Base-by-base conservation (phyloP, 1,140 invertebrate species). In the Hyphantria cunea region DNA sequence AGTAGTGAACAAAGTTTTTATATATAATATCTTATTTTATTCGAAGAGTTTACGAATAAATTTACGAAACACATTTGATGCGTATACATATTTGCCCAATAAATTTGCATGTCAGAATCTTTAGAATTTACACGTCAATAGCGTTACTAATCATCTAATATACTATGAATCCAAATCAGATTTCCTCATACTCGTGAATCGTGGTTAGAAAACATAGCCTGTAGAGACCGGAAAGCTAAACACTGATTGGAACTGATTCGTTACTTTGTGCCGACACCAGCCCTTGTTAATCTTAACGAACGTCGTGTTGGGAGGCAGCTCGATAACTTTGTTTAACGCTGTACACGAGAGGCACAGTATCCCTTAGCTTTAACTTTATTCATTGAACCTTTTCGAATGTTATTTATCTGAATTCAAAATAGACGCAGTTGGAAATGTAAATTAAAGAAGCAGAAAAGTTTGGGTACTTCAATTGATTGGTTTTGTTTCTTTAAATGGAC, bases 231-330 rank as follows among this genome's bases (percentile, higher is more conserved):
- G 39, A 52, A 25, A 62, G 25, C 33, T 37, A 32, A 54, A 63
- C 52, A 52, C 37, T 74, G 68, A 74, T 74, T 74, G 66, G 61
- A 66, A 25, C 15, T 65, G 62, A 70, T 68, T 66, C 56, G 63
- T 64, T 64, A 66, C 64, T 60, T 33, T 37, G 17, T 25, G 48
- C 15, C 41, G 14, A 48, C 44, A 48, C 50, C 25, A 50, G 70
- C 39, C 56, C 64, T 72, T 68, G 67, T 76, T 72, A 70, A 66
- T 65, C 64, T 64, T 72, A 70, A 72, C 63, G 66, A 75, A 72
- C 68, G 70, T 68, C 59, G 66, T 55, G 48, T 39, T 59, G 60
- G 55, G 56, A 50, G 65, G 56, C 42, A 52, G 31, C 25, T 34
- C 10, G 49, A 48, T 60, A 59, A 59, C 50, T 59, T 58, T 59